Evolutionary conservation across 2,888 invertebrate genomes (phyloP), one percentile per base, ranked within the genome.

Genomic region (Eumacrocentrus americanus): DNA sequence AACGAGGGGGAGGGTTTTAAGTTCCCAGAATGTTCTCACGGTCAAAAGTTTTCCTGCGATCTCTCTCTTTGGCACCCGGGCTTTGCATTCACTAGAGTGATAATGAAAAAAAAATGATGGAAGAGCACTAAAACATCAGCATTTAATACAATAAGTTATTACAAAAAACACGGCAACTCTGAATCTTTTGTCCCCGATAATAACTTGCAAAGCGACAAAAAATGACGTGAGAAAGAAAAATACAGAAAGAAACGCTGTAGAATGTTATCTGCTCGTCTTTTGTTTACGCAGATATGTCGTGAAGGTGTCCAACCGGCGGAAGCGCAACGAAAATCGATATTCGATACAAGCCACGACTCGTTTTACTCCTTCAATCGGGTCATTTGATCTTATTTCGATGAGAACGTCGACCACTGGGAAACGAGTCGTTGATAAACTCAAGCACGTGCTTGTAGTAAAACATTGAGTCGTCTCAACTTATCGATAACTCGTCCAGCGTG

Each of bases 11-110:
- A 61, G 56, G 53, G 57, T 61, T 66, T 67, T 59, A 71, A 72
- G 72, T 79, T 78, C 79, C 75, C 74, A 74, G 77, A 78, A 78
- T 71, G 75, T 80, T 79, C 80, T 77, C 80, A 79, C 79, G 80
- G 79, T 78, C 79, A 76, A 79, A 77, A 74, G 71, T 78, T 80
- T 76, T 74, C 71, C 73, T 59, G 67, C 70, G 67, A 58, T 48
- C 59, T 52, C 58, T 58, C 54, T 54, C 50, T 52, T 48, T 47
- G 56, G 48, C 22, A 34, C 50, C 50, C 18, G 55, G 37, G 53
- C 60, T 62, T 51, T 61, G 46, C 46, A 9, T 7, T 25, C 12
- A 46, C 46, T 25, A 14, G n/a, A 12, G 46, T 23, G 23, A 46
- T 46, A 46, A 46, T 46, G 12, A 11, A 22, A 46, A 3, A 23